Evolutionary conservation across 2,797 vertebrate species (phyloP).

Genomic region (Mus minutoides): DNA sequence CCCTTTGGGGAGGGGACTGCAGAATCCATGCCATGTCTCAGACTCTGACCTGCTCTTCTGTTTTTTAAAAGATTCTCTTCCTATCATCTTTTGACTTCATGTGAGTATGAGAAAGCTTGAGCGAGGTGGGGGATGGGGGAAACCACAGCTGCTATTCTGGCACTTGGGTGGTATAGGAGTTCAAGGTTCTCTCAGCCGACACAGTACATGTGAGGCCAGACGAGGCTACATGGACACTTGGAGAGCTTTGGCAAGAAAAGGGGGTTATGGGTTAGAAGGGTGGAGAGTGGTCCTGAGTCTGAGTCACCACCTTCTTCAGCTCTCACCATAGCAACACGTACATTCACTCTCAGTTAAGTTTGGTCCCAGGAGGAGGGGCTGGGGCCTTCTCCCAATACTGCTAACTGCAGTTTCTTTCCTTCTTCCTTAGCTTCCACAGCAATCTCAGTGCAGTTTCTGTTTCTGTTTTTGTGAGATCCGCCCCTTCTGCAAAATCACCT

Average conservation of each 20-base stretch:
- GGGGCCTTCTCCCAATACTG: neutral
- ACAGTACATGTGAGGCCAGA: neutral
- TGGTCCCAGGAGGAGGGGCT: neutral
- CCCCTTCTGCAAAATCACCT: neutral
- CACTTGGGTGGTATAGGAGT: no score
- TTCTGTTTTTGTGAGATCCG: neutral
- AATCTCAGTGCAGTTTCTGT: neutral
- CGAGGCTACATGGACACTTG: neutral
- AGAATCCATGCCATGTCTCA: neutral
- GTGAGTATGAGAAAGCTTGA: neutral
- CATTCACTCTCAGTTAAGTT: neutral
- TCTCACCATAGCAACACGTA: neutral
- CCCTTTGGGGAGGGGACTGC: neutral
- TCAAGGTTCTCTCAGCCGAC: neutral
- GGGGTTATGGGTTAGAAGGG: neutral
- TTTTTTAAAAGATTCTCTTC: neutral
- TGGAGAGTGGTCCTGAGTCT: neutral
- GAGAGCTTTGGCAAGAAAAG: neutral
- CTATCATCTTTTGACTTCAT: neutral
- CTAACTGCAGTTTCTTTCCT: neutral
- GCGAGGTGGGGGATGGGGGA: no score
- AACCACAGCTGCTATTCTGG: neutral
- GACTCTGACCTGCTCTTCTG: neutral
- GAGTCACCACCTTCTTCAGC: neutral
- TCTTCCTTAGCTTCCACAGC: neutral